Base-by-base conservation (phyloP, 2,888 invertebrate genomes). In the Sarcophaga carnaria region DNA sequence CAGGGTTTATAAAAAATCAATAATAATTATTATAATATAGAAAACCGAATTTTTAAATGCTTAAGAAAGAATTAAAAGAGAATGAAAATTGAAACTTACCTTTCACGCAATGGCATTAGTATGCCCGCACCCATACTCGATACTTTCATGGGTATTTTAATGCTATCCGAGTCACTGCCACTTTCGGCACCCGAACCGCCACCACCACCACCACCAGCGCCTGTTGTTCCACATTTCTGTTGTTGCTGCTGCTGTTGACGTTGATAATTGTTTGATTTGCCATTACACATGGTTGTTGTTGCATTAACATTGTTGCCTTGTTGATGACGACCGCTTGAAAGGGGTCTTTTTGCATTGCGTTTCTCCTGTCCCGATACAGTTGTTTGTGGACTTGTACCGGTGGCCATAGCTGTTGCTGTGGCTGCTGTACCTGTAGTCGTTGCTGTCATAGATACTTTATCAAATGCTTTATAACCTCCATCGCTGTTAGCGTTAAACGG, bases 151-250 rank as follows among this genome's bases (percentile, higher is more conserved):
- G 96, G 96, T 89, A 96, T 96, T 89, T 95, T 94, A 70, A 95
- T 93, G 90, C 95, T 95, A 91, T 97, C 97, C 2, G 97, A 96
- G 91, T 97, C 97, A 17, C 97, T 97, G 92, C 96, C 96, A 90
- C 95, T 92, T 83, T 92, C 92, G 80, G 92, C 92, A 79, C 92
- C 92, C 71, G 92, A 92, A 74, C 92, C 92, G 69, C 91, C 91
- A 22, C 22, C 14, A 17, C 54, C 54, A 54, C 54, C 12, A 54
- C 91, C 91, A 70, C 90, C 89, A 60, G 87, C 86, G 17, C 54
- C 12, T 3, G 54, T 17, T 4, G 17, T 76, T 79, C 83, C 79
- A 80, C 89, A 37, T 66, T 76, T 76, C 87, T 89, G 80, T 45
- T 89, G 83, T 20, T 78, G 74, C 20, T 88, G 74, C 20, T 88